Evolutionary conservation across 2,113 vertebrate species (phyloP).

Genomic region (Pachyramphus minor): DNA sequence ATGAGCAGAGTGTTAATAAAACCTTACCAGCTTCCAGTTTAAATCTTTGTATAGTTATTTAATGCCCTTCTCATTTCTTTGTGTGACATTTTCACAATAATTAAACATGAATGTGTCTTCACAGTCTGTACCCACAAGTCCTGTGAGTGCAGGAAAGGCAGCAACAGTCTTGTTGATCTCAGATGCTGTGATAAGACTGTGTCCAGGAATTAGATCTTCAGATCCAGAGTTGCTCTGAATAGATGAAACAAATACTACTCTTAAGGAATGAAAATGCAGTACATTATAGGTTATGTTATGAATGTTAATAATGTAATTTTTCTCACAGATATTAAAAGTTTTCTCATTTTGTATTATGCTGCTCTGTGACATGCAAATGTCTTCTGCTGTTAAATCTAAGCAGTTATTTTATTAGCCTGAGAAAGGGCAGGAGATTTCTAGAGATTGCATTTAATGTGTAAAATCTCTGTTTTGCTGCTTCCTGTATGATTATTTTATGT

Average conservation of each 20-base stretch:
- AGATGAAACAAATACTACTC: slow-evolving; percentile 11
- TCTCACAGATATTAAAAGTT: slow-evolving; percentile 1
- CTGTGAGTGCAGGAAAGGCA: background rate
- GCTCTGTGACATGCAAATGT: background rate
- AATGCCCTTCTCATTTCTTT: background rate
- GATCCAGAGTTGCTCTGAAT: background rate
- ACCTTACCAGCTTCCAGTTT: background rate
- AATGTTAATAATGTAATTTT: slow-evolving; percentile 22
- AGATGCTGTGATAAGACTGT: background rate
- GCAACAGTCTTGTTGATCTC: background rate
- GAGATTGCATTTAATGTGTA: background rate
- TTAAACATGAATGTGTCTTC: background rate
- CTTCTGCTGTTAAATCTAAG: slow-evolving; percentile 22
- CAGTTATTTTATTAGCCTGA: background rate
- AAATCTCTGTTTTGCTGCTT: background rate
- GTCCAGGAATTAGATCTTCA: background rate
- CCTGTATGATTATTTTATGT: background rate
- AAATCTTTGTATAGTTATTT: slow-evolving; percentile 30
- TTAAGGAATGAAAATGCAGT: background rate
- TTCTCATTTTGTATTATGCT: slow-evolving; percentile 23
- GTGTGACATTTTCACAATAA: background rate
- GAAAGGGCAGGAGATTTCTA: background rate
- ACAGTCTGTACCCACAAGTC: background rate
- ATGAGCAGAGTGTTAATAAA: slow-evolving; percentile 16
- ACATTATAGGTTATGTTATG: background rate